Evolutionary conservation across 1,140 invertebrate species (phyloP).

Genomic region (Zophobas atratus): DNA sequence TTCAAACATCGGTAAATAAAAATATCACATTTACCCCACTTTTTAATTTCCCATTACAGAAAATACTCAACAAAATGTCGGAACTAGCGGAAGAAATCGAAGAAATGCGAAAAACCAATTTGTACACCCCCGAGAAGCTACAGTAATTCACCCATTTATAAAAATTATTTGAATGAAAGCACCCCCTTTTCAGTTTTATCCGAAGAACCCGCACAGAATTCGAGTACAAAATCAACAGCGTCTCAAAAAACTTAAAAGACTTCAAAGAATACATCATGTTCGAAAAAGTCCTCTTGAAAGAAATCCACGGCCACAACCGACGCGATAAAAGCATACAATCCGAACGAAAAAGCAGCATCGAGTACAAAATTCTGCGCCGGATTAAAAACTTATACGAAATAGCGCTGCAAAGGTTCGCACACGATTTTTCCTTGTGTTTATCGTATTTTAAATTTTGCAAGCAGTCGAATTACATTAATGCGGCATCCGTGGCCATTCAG

Average conservation of each 20-base stretch:
- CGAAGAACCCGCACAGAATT: conserved; percentile 54
- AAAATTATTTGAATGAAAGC: neutral
- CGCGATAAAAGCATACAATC: conserved; percentile 51
- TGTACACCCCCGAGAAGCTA: conserved; percentile 54
- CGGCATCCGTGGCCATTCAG: conserved; percentile 51
- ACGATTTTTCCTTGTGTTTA: conserved; percentile 55
- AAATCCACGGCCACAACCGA: conserved; percentile 47
- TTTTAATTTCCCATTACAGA: no score
- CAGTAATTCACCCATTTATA: conserved; percentile 41
- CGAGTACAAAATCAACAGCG: conserved; percentile 58
- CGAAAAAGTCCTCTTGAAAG: conserved; percentile 55
- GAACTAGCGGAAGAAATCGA: conserved; percentile 55
- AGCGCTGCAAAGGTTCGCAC: conserved; percentile 55
- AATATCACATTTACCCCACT: no score
- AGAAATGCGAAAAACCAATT: conserved; percentile 55
- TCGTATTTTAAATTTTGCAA: conserved; percentile 60
- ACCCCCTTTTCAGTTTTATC: conserved; percentile 52
- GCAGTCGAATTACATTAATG: conserved; percentile 48
- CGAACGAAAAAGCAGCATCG: conserved; percentile 56
- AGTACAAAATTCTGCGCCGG: conserved; percentile 56
- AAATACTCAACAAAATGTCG: conserved; percentile 33
- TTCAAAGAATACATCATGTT: conserved; percentile 58
- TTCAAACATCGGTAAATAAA: no score
- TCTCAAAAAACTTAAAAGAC: conserved; percentile 57
- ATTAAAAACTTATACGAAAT: conserved; percentile 59